Percentiles rank a stretch among this genome's conserved stretches.
These are phyloP conservation scores for Ditula angustiorana DNA, from an alignment of 2,888 invertebrate species.

Conservation along the genomic window DNA sequence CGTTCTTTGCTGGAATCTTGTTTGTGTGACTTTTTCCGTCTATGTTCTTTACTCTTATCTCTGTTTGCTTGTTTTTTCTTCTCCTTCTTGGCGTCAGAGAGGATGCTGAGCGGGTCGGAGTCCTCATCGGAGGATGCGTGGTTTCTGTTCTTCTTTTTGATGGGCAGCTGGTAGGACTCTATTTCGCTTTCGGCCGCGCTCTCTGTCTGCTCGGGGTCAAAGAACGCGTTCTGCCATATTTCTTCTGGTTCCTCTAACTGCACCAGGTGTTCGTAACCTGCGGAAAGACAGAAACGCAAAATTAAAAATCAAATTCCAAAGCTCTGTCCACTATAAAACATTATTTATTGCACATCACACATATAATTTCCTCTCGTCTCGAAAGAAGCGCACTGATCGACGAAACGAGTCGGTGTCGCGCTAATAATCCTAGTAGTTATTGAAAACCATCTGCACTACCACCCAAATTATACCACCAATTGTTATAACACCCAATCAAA, in stretches of 20 bases:
- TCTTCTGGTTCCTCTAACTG: slow-evolving; percentile 70
- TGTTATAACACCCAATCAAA: no score
- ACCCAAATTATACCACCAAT: no score
- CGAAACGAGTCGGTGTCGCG: no score
- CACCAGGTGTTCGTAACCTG: slow-evolving; percentile 80
- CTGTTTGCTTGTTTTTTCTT: slow-evolving; percentile 66
- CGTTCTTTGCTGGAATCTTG: slow-evolving; percentile 37
- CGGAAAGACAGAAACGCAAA: not conserved
- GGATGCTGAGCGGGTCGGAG: slow-evolving; percentile 64
- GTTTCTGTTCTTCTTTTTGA: slow-evolving; percentile 56
- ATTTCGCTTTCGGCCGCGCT: slow-evolving; percentile 51
- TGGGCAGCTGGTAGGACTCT: slow-evolving; percentile 48
- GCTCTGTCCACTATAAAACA: no score
- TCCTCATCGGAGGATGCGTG: slow-evolving; percentile 56
- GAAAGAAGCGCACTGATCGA: no score
- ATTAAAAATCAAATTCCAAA: no score
- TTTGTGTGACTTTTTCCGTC: slow-evolving; percentile 43
- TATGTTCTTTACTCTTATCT: slow-evolving; percentile 62
- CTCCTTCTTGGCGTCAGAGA: slow-evolving; percentile 60
- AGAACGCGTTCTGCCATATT: slow-evolving; percentile 60
- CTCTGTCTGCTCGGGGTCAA: slow-evolving; percentile 54
- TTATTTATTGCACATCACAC: no score
- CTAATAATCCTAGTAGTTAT: no score
- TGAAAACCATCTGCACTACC: no score
- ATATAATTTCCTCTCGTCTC: no score